Evolutionary conservation across 2,888 invertebrate genomes (phyloP), one percentile per base, ranked within the genome.

Genomic region (Ornithoptera priamus): DNA sequence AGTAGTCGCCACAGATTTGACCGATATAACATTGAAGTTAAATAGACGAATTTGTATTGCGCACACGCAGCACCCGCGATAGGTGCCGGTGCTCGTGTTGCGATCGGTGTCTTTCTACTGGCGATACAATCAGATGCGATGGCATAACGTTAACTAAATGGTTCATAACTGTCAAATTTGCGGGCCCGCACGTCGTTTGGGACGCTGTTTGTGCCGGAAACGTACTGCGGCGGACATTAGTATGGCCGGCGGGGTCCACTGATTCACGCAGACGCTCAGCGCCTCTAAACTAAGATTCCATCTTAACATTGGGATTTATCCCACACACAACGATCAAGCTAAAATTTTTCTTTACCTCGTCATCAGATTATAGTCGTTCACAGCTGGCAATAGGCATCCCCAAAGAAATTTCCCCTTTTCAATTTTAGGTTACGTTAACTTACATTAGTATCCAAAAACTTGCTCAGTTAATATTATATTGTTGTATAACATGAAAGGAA

Each of bases 91-190:
- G 77, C 78, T 77, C 42, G 72, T 68, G 86, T 85, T 86, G 78
- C 57, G 73, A 87, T 85, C 86, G 73, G 71, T 67, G 65, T 75
- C 72, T 77, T 81, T 79, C 76, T 68, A 60, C 65, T 64, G 62
- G 8, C 42, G 85, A 85, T 86, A 85, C 61, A 69, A 85, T 86
- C 86, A 59, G 69, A 69, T 75, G 70, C 76, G 77, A 78, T 77
- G 77, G 75, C 75, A 80, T 79, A 78, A 80, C 80, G 74, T 78
- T 72, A 69, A 69, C 78, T 83, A 80, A 84, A 83, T 78, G 81
- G 75, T 84, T 46, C 82, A 82, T 85, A 81, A 83, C 81, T 79
- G 84, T 86, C 85, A 84, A 85, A 85, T 84, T 85, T 81, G 79
- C 81, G 77, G 78, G 76, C 73, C 75, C 78, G 70, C 82, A 81